Evolutionary conservation across 2,113 vertebrate species (phyloP).

Genomic region (Empidonax alnorum): DNA sequence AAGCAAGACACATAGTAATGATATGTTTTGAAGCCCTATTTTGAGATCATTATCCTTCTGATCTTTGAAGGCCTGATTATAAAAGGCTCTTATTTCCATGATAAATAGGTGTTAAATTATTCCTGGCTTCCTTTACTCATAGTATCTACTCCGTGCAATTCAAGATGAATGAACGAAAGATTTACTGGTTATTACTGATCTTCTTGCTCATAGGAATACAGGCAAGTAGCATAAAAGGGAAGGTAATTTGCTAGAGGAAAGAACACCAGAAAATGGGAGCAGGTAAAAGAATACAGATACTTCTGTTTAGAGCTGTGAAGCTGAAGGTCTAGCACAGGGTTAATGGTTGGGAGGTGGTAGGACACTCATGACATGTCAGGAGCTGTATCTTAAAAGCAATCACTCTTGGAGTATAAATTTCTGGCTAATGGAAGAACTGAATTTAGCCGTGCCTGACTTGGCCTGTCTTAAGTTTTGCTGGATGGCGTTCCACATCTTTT

Average conservation of each 20-base stretch:
- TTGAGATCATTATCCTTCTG: constrained; percentile 57
- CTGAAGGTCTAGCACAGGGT: neutral
- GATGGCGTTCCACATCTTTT: neutral
- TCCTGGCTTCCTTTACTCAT: constrained; percentile 18
- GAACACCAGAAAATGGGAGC: neutral
- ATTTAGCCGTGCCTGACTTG: neutral
- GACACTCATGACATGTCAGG: neutral
- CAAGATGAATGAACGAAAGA: constrained; percentile 29
- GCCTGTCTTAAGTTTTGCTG: neutral
- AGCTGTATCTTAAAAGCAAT: neutral
- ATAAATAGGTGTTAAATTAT: constrained; percentile 57
- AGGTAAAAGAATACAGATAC: neutral
- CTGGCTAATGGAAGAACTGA: neutral
- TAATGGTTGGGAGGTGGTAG: rapidly evolving
- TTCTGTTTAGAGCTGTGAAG: neutral
- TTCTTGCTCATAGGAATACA: neutral
- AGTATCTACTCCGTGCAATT: neutral
- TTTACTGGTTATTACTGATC: constrained; percentile 18
- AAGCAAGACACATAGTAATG: constrained; percentile 12
- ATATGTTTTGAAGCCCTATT: constrained; percentile 48
- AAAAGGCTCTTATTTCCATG: constrained; percentile 46
- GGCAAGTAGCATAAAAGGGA: neutral
- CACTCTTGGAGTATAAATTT: neutral
- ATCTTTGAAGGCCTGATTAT: constrained; percentile 59
- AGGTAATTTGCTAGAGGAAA: neutral